A percentile compares a stretch with the other conserved stretches of the same genome.
Conservation (phyloP, 1,140 invertebrate species). For the Drosophila triauraria region DNA sequence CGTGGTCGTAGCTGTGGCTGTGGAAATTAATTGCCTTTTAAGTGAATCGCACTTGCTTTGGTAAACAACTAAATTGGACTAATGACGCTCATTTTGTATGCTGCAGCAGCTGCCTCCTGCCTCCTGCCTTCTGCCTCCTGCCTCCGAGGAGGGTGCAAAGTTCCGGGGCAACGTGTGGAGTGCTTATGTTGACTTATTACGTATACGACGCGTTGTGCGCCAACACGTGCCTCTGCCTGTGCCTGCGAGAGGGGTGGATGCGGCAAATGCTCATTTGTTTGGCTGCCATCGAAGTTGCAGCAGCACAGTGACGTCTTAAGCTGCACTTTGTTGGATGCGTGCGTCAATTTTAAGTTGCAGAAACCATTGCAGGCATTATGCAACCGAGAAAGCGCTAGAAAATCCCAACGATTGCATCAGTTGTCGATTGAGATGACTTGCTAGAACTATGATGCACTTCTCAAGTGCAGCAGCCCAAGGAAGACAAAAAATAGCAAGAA, state of each 20-base stretch:
- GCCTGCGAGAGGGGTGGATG: slow-evolving; percentile 12
- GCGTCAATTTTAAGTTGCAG: slow-evolving; percentile 9
- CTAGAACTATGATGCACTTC: slow-evolving; percentile 1
- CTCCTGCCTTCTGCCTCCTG: not conserved
- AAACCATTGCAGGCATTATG: slow-evolving; percentile 18
- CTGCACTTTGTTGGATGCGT: slow-evolving; percentile 21
- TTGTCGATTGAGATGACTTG: slow-evolving; percentile 13
- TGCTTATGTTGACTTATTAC: slow-evolving; percentile 80
- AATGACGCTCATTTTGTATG: slow-evolving; percentile 84
- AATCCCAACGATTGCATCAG: slow-evolving; percentile 14
- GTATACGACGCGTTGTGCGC: slow-evolving; percentile 71
- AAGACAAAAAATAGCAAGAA: not conserved
- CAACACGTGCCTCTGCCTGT: slow-evolving; percentile 56
- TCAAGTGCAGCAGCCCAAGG: not conserved
- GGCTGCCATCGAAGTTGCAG: slow-evolving; percentile 53
- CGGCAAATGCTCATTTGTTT: slow-evolving; percentile 52
- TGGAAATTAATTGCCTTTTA: slow-evolving; percentile 85
- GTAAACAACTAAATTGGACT: slow-evolving; percentile 84
- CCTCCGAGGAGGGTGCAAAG: slow-evolving; percentile 14
- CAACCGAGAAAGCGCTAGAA: not conserved
- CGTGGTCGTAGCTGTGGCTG: slow-evolving; percentile 74
- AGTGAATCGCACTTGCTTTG: slow-evolving; percentile 84
- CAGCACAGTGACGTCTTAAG: slow-evolving; percentile 15
- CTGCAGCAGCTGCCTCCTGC: slow-evolving; percentile 32
- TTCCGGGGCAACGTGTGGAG: slow-evolving; percentile 51